These are phyloP conservation scores for Argyresthia goedartella DNA, from an alignment of 2,888 invertebrate genomes.

Conservation along the genomic window DNA sequence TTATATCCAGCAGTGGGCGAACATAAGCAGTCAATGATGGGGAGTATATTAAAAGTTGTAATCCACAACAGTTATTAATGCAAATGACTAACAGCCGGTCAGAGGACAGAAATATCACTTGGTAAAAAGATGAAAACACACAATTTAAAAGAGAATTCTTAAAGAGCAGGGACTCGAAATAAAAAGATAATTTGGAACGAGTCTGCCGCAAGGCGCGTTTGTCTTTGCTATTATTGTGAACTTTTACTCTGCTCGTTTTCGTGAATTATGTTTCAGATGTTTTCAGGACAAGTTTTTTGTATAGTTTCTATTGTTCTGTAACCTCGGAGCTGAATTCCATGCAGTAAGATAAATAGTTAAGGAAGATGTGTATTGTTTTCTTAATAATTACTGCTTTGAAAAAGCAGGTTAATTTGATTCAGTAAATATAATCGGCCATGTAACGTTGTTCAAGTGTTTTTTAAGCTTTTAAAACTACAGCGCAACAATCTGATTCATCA, in stretches of 20 bases:
- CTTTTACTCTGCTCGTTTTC: constrained; percentile 61
- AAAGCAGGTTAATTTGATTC: no score
- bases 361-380: no score
- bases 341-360: no score
- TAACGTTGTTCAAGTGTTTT: constrained; percentile 17
- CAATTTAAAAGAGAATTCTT: constrained; percentile 69
- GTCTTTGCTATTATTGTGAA: constrained; percentile 61
- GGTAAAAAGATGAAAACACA: constrained; percentile 54
- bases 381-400: no score
- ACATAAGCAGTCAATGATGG: no score
- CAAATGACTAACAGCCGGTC: constrained; percentile 39
- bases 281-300: not conserved
- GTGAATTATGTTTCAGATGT: constrained; percentile 47
- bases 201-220: constrained; percentile 48
- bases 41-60: constrained; percentile 14
- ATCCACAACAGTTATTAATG: constrained; percentile 44
- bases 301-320: no score
- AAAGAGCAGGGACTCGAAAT: constrained; percentile 53
- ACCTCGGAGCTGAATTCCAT: no score
- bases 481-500: no score
- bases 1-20: no score
- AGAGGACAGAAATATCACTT: constrained; percentile 38
- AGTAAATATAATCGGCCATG: no score
- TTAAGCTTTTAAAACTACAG: constrained; percentile 6
- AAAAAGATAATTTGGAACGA: constrained; percentile 61